Evolutionary conservation across 2,888 invertebrate genomes (phyloP).

Genomic region (Mythimna impura): DNA sequence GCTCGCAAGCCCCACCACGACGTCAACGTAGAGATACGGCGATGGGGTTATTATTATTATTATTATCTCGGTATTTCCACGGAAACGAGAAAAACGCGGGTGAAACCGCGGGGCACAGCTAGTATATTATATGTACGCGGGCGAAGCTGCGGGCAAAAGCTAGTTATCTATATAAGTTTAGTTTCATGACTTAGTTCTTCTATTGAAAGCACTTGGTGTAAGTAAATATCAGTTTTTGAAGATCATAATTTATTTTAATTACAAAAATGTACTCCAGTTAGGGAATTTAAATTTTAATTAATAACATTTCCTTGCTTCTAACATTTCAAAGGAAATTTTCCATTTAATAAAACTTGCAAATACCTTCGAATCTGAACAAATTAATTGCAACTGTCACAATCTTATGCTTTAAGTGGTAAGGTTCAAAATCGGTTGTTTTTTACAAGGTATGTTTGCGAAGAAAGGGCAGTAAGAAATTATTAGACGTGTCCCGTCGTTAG

Average conservation of each 20-base stretch:
- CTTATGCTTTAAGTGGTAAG: conserved; percentile 53
- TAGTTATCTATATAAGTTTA: too few species aligned
- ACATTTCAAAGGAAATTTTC: conserved; percentile 73
- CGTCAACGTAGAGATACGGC: too few species aligned
- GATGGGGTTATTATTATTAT: too few species aligned
- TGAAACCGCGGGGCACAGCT: too few species aligned
- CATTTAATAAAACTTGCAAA: conserved; percentile 77
- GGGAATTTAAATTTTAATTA: conserved; percentile 74
- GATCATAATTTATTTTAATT: background rate
- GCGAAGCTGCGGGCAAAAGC: too few species aligned
- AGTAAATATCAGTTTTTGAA: background rate
- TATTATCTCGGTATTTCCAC: too few species aligned
- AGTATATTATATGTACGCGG: too few species aligned
- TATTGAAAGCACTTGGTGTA: too few species aligned
- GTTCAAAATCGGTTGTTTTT: conserved; percentile 42
- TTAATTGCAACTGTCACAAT: conserved; percentile 15
- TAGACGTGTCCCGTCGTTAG: conserved; percentile 85
- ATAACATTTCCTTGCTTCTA: conserved; percentile 72
- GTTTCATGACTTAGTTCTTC: too few species aligned
- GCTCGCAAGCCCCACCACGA: too few species aligned
- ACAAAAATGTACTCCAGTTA: conserved; percentile 47
- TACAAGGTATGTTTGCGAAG: conserved; percentile 42
- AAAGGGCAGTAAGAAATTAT: conserved; percentile 77
- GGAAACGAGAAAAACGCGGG: too few species aligned
- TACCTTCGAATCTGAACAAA: conserved; percentile 67